Conservation (phyloP, 2,888 invertebrate genomes). For the Coecobrya sp. region DNA sequence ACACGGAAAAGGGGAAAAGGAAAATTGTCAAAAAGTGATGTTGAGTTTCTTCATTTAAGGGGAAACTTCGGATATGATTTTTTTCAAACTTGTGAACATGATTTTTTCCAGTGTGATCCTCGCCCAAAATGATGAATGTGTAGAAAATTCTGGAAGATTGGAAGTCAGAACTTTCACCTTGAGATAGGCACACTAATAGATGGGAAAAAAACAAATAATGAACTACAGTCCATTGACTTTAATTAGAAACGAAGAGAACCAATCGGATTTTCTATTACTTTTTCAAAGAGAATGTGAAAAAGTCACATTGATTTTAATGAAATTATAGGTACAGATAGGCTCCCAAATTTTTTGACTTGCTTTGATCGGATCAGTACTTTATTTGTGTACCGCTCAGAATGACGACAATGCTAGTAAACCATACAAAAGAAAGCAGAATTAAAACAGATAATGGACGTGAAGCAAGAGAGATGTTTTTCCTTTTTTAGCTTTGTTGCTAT, state of each 20-base stretch:
- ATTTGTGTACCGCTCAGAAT: background rate
- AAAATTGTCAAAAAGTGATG: background rate
- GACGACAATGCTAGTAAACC: background rate
- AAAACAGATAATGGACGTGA: background rate
- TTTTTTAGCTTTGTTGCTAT: background rate
- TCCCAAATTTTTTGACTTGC: background rate
- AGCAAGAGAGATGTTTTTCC: background rate
- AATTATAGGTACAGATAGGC: background rate
- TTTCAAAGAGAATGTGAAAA: background rate
- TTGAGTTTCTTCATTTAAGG: too few species aligned
- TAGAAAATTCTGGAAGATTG: too few species aligned
- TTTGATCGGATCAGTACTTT: background rate
- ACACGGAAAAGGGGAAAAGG: background rate
- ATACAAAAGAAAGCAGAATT: background rate
- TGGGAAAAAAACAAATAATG: background rate
- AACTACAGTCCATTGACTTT: background rate
- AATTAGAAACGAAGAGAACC: background rate
- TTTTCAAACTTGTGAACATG: too few species aligned
- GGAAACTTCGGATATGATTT: too few species aligned
- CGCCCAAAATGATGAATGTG: too few species aligned
- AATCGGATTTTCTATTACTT: background rate
- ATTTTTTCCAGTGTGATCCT: too few species aligned
- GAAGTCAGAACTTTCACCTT: too few species aligned
- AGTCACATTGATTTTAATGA: background rate
- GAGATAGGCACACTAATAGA: background rate